A percentile compares a stretch with the other conserved stretches of the same genome.
Evolutionary conservation across 30 jellyfish, hydroid and myxozoan genomes (phyloP).

Genomic region (Aurelia coerulea): DNA sequence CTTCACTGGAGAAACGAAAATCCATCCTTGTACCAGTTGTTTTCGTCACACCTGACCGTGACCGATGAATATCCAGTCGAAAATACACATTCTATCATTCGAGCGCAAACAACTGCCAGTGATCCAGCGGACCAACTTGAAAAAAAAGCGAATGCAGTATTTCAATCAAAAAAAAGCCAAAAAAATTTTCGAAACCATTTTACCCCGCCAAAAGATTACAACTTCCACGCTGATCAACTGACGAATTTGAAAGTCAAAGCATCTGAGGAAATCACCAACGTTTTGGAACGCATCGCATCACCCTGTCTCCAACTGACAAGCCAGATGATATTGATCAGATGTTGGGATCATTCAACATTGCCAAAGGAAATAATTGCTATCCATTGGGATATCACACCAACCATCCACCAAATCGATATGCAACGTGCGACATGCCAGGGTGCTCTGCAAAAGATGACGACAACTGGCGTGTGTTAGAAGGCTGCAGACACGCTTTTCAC

Average conservation of each 20-base stretch:
- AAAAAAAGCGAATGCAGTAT: background rate
- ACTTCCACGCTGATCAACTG: background rate
- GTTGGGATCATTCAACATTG: background rate
- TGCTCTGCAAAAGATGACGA: background rate
- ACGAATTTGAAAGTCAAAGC: background rate
- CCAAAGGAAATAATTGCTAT: background rate
- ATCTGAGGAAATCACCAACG: background rate
- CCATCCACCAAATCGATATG: constrained; percentile 9
- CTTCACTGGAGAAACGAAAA: constrained; percentile 1
- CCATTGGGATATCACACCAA: constrained; percentile 13
- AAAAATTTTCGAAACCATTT: background rate
- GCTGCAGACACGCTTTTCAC: constrained; percentile 6
- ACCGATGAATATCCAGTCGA: constrained; percentile 5
- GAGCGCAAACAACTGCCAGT: too few species aligned
- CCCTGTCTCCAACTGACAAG: background rate
- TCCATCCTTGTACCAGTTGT: background rate
- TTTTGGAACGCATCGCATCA: too few species aligned
- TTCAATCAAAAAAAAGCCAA: background rate
- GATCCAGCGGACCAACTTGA: too few species aligned
- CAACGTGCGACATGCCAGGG: constrained; percentile 15
- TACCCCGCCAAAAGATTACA: background rate
- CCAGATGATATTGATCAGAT: background rate
- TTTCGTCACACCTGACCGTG: background rate
- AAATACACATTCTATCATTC: too few species aligned
- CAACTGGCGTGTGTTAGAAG: background rate